Percentiles rank a stretch among this genome's conserved stretches.
phyloP scores from a whole-genome alignment of 1,140 invertebrate genomes.

The Drosophila parabipectinata region DNA sequence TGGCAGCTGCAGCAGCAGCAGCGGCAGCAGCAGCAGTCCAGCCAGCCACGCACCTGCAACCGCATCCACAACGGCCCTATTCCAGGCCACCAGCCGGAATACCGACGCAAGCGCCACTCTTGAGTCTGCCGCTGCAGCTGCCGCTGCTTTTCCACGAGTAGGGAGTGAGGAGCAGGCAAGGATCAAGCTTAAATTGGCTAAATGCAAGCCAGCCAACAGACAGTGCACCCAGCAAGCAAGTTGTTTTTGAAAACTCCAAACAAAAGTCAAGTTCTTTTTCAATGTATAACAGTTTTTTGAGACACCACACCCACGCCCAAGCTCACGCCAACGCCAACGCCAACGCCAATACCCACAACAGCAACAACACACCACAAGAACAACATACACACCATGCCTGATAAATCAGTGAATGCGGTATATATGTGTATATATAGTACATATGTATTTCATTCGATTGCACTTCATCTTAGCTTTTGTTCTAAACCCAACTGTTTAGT shows the following conservation, averaged over 20 bases:
- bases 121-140: constrained; percentile 62
- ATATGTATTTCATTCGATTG: constrained; percentile 46
- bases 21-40: constrained; percentile 48
- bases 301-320: constrained; percentile 38
- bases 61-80: constrained; percentile 44
- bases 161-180: constrained; percentile 2
- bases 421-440: constrained; percentile 28
- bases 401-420: constrained; percentile 45
- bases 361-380: constrained; percentile 36
- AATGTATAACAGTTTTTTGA: constrained; percentile 80
- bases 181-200: constrained; percentile 16
- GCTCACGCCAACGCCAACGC: background rate
- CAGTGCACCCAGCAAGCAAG: constrained; percentile 59
- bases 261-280: constrained; percentile 67
- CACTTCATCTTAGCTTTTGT: constrained; percentile 54
- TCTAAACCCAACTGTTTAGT: constrained; percentile 26
- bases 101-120: constrained; percentile 44
- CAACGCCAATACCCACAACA: background rate
- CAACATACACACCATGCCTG: constrained; percentile 53
- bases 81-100: constrained; percentile 37
- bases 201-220: constrained; percentile 41
- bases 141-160: constrained; percentile 72
- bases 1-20: constrained; percentile 41
- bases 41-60: constrained; percentile 68
- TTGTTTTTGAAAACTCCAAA: constrained; percentile 63